Conservation (phyloP, 1,140 invertebrate species). For the Metaphire vulgaris region DNA sequence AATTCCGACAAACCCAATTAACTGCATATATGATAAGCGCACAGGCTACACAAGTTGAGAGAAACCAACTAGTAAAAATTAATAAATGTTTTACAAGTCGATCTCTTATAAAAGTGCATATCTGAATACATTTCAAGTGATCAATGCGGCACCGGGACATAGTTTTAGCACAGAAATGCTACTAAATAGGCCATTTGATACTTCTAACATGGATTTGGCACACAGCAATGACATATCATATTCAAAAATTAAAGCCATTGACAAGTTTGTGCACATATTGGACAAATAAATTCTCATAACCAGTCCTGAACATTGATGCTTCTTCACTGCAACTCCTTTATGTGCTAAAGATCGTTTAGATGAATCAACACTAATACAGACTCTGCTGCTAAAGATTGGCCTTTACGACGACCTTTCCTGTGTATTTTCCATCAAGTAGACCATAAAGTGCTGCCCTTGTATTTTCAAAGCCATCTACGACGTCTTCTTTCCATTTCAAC, state of each 20-base stretch:
- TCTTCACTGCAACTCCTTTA: neutral
- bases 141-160: too few relatives aligned
- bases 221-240: neutral
- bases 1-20: too few relatives aligned
- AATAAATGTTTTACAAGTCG: too few relatives aligned
- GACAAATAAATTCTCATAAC: neutral
- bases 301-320: neutral
- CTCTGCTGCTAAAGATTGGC: conserved; percentile 28
- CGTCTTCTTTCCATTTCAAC: conserved; percentile 58
- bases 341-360: neutral
- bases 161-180: too few relatives aligned
- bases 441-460: conserved; percentile 59
- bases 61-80: too few relatives aligned
- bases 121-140: too few relatives aligned
- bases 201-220: neutral
- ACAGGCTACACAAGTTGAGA: too few relatives aligned
- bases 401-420: conserved; percentile 60
- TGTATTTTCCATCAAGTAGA: conserved; percentile 59
- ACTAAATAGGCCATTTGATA: too few relatives aligned
- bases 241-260: neutral
- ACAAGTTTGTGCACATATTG: neutral
- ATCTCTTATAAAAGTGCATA: too few relatives aligned
- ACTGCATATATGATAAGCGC: too few relatives aligned
- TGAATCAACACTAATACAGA: neutral
- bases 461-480: conserved; percentile 60